phyloP scores from a whole-genome alignment of 2,113 vertebrate species.

The Limanda limanda region DNA sequence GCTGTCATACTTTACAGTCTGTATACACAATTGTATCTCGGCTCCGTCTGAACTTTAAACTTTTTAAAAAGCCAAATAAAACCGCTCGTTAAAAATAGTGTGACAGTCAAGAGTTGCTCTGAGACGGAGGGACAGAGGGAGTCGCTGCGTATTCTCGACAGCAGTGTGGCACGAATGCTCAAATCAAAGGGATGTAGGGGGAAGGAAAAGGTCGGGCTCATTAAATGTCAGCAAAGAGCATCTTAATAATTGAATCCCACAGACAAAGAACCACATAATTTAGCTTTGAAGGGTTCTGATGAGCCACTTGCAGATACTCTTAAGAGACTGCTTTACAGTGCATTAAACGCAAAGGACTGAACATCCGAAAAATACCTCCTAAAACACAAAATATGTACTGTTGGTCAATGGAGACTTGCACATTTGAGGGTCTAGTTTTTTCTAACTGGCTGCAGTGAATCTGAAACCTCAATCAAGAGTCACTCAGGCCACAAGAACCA shows the following conservation, averaged over 20 bases:
- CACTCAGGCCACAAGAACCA: no score
- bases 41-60: conserved; percentile 22
- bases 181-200: conserved; percentile 52
- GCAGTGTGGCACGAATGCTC: conserved; percentile 47
- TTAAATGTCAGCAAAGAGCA: conserved; percentile 77
- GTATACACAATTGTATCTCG: not conserved
- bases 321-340: conserved; percentile 9
- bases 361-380: not conserved
- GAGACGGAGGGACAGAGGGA: conserved; percentile 20
- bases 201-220: conserved; percentile 74
- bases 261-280: conserved; percentile 57
- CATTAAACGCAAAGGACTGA: conserved; percentile 26
- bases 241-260: conserved; percentile 70
- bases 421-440: not conserved
- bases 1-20: not conserved
- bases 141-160: conserved; percentile 60
- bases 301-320: conserved; percentile 21
- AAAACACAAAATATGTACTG: not conserved
- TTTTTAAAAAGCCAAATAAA: conserved; percentile 27
- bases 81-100: conserved; percentile 10
- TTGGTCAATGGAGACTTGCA: conserved; percentile 1
- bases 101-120: conserved; percentile 22
- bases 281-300: conserved; percentile 38
- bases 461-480: no score
- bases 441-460: no score